Evolutionary conservation across 2,888 invertebrate genomes (phyloP), one percentile per base, ranked within the genome.

Genomic region (Nipponacmea schrenckii): DNA sequence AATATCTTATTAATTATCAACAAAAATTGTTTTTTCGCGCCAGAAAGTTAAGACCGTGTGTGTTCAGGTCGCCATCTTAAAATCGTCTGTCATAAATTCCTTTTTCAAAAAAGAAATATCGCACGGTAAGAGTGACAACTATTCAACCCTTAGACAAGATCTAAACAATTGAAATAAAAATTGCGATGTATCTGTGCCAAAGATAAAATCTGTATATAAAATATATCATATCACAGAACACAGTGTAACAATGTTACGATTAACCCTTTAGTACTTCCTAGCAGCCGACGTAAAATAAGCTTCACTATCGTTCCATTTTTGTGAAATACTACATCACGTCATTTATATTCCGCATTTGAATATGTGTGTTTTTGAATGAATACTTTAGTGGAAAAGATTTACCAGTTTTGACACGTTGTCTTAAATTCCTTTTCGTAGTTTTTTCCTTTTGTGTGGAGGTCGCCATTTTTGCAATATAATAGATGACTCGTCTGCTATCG

Each of bases 401-500:
- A 65, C 65, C 62, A 45, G n/a, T 65, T 45, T 65, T 62, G 48
- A 62, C 44, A 66, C 70, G 65, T 20, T 56, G 64, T 72, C 48
- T 69, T 73, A 62, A 68, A 46, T 64, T 74, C 70, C 64, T 73
- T 75, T 74, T 70, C 15, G 74, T 62, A 26, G 63, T 64, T 72
- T 78, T 77, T 77, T 71, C 77, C 69, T 72, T 75, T 65, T 72
- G 70, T 73, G 72, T 69, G n/a, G 68, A 56, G 26, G 78, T 74
- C 76, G 78, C 76, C 78, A 78, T 78, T 71, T 78, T 78, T 68
- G 64, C 65, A 56, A 12, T 24, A 12, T 56, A 17, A 45, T 31
- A 10, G 64, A 62, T 67, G 67, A 64, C 74, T 77, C 77, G 77
- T 78, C 78, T 78, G 78, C 78, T 78, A 78, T 71, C 73, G 64